These are phyloP conservation scores for Zeuzera pyrina DNA, from an alignment of 2,888 invertebrate species.

Conservation along the genomic window DNA sequence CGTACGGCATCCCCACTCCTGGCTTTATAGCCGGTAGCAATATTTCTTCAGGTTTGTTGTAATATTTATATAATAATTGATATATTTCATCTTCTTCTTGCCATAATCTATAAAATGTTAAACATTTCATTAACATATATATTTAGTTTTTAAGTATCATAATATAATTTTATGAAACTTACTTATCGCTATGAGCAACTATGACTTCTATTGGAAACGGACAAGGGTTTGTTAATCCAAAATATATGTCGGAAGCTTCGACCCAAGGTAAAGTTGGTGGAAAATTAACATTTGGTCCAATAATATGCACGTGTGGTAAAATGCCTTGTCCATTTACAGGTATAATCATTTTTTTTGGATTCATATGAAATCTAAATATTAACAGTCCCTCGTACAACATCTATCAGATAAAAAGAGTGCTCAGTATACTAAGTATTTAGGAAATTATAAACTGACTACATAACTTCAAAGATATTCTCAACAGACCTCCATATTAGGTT, in stretches of 20 bases:
- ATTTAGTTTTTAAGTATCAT: background rate
- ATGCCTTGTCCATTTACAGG: conserved; percentile 67
- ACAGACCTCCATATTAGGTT: conserved; percentile 61
- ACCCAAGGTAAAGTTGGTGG: conserved; percentile 77
- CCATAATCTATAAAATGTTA: conserved; percentile 38
- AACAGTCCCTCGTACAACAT: conserved; percentile 52
- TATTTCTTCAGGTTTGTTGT: conserved; percentile 58
- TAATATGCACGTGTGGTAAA: conserved; percentile 65
- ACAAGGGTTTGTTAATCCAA: conserved; percentile 76
- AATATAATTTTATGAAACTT: conserved; percentile 25
- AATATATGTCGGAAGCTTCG: conserved; percentile 66
- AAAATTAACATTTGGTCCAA: conserved; percentile 68
- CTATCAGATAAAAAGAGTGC: conserved; percentile 30
- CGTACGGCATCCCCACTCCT: conserved; percentile 38
- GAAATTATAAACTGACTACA: background rate
- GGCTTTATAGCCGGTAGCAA: conserved; percentile 47
- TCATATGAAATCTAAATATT: conserved; percentile 64
- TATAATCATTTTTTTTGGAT: conserved; percentile 56
- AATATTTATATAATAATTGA: conserved; percentile 49
- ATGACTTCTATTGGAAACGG: conserved; percentile 78
- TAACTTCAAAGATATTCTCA: background rate
- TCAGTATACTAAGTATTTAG: background rate
- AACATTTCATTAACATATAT: background rate
- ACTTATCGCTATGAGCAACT: conserved; percentile 78
- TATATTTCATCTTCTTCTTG: conserved; percentile 52